These are phyloP conservation scores for Thalpophila matura DNA, from an alignment of 2,888 invertebrate genomes.

Conservation along the genomic window DNA sequence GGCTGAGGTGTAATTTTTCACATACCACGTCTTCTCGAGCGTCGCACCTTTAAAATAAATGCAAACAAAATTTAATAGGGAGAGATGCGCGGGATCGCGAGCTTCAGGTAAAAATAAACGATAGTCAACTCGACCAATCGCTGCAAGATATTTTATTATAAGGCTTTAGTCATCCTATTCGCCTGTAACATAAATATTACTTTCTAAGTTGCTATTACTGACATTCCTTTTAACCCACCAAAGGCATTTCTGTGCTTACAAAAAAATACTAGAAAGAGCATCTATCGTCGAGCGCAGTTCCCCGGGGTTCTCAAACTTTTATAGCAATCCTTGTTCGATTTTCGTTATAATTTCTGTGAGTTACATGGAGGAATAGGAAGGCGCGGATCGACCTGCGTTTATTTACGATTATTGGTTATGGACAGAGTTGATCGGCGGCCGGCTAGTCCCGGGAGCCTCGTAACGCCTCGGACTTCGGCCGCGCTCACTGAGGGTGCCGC, in stretches of 20 bases:
- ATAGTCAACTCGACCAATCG: constrained; percentile 84
- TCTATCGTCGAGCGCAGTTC: constrained; percentile 39
- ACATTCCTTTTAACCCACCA: constrained; percentile 34
- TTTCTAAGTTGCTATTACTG: constrained; percentile 62
- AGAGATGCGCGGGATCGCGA: constrained; percentile 90
- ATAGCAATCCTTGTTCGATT: constrained; percentile 40
- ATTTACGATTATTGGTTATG: constrained; percentile 91
- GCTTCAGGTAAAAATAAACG: constrained; percentile 90
- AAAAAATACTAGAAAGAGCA: constrained; percentile 35
- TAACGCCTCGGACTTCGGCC: constrained; percentile 86
- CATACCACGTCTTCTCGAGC: constrained; percentile 90
- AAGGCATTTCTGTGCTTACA: constrained; percentile 43
- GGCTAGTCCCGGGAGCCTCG: constrained; percentile 86
- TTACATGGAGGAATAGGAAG: constrained; percentile 62
- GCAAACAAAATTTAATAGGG: constrained; percentile 91
- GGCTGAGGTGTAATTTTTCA: constrained; percentile 91
- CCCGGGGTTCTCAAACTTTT: constrained; percentile 54
- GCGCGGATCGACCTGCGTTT: constrained; percentile 77
- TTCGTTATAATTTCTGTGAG: constrained; percentile 67
- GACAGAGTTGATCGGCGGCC: constrained; percentile 86
- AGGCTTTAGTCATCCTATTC: constrained; percentile 68
- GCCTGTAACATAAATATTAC: constrained; percentile 65
- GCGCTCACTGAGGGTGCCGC: constrained; percentile 77
- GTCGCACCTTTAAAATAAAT: constrained; percentile 91
- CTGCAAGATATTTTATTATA: constrained; percentile 83